Base-by-base conservation (phyloP, 2,888 invertebrate genomes). In the Merodon equestris region DNA sequence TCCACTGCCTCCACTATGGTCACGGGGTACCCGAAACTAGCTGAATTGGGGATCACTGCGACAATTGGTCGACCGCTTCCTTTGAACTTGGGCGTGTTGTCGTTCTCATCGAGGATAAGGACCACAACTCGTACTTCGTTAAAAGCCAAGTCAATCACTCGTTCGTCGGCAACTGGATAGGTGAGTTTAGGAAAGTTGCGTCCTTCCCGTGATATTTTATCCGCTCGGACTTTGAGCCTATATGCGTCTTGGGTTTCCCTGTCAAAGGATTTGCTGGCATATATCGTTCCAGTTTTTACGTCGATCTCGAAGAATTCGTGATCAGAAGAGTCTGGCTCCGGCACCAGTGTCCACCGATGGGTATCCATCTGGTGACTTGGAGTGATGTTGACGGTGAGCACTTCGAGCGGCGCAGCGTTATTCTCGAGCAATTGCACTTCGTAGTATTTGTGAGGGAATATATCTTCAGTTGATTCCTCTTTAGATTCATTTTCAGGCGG, bases 371-470 rank as follows among this genome's bases (percentile, higher is more conserved):
- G 91, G 68, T 93, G 92, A 44, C 91, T 90, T 12, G 93, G 93
- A 0, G 94, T 93, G 0, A 95, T 91, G 85, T 96, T 96, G 1
- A 97, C 87, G 57, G 94, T 94, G 9, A 96, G 90, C 3, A 97
- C 87, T 85, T 93, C 92, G 4, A 94, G 88, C 0, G 96, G 96
- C 0, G 94, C 92, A 12, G 91, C 91, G 18, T 93, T 93, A 85
- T 96, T 96, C 88, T 96, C 96, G 83, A 93, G 92, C 1, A 97
- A 92, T 87, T 95, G 93, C 13, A 96, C 91, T 87, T 95, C 95
- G 84, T 95, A 96, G 85, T 96, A 94, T 47, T 93, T 87, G 34
- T 93, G 92, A 74, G 91, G 91, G 79, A 93, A 93, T 0, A 92
- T 89, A 12, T 84, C 84, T 1, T 83, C 75, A 14, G 85, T 86